Base-by-base conservation (phyloP, 2,888 invertebrate species). In the Erebia epiphron region DNA sequence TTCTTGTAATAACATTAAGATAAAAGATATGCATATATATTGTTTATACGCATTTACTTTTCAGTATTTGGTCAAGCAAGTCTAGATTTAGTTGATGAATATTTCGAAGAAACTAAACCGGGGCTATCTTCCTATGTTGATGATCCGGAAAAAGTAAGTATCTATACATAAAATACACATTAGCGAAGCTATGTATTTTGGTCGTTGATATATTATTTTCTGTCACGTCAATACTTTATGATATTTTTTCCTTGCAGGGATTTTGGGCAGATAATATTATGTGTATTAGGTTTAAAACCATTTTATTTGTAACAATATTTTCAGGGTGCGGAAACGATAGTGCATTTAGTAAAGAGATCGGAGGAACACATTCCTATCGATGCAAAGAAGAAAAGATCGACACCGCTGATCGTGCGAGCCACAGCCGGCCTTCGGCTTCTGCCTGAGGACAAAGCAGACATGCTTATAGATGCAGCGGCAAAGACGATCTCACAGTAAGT, bases 121-220 rank as follows among this genome's bases (percentile, higher is more conserved):
- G 99, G 99, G 0, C 90, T 99, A 58, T 99, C 99, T 5, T 96
- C 97, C 0, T 99, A 95, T 86, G 97, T 96, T 0, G 96, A 97
- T 77, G 95, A 96, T 72, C 98, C 98, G 0, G 90, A 93, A 69
- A 95, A 96, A 93, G 97, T 49, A 21, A 14, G 35, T 58, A 16
- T n/a, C 8, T 41, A 14, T 35, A 18, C 4, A 26, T 26, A 26
- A 26, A 26, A 26, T 26, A 26, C 26, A 26, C 26, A 26, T 26
- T 4, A 26, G 26, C 26, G 26, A 26, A 26, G 3, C 26, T 14
- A 58, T 58, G 14, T 46, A 46, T 13, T 13, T 10, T 11, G 43
- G 43, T 10, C 26, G 3, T 26, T 26, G 26, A 26, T 26, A 26
- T 26, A 26, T 26, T 26, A 26, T 26, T 26, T 35, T 35, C 5